phyloP scores from a whole-genome alignment of 2,888 invertebrate species.

The Listrodromus nycthemerus region DNA sequence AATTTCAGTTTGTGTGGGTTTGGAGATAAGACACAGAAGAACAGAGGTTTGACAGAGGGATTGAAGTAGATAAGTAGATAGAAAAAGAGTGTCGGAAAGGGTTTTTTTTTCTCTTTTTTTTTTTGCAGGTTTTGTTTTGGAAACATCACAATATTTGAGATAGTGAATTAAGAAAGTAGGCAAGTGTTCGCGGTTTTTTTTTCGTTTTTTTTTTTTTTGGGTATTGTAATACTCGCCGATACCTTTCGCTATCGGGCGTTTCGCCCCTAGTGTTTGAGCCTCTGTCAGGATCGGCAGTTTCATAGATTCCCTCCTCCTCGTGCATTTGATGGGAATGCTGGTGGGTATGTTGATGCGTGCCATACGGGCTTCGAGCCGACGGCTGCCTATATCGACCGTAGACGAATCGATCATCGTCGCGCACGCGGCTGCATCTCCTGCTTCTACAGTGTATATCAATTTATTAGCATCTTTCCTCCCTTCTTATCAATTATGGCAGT shows the following conservation, averaged over 20 bases:
- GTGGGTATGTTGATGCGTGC: slow-evolving; percentile 86
- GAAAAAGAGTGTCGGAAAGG: not conserved
- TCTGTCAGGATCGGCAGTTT: slow-evolving; percentile 92
- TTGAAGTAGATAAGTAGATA: slow-evolving; percentile 37
- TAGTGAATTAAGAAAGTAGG: slow-evolving; percentile 25
- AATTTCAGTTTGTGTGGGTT: slow-evolving; percentile 14
- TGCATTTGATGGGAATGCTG: slow-evolving; percentile 86
- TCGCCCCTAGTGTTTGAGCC: slow-evolving; percentile 90
- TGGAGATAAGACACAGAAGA: slow-evolving; percentile 18
- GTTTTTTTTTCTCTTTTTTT: not conserved
- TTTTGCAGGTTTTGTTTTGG: not conserved
- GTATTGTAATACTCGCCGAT: slow-evolving; percentile 78
- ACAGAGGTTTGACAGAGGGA: slow-evolving; percentile 37
- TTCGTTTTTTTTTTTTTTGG: slow-evolving; percentile 59
- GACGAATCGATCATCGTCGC: slow-evolving; percentile 91
- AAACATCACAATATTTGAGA: slow-evolving; percentile 20
- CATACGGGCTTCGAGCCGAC: slow-evolving; percentile 86
- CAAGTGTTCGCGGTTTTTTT: slow-evolving; percentile 38
- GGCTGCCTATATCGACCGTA: slow-evolving; percentile 87
- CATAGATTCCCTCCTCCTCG: slow-evolving; percentile 95
- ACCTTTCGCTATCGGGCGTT: slow-evolving; percentile 96
- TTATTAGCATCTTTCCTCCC: slow-evolving; percentile 50
- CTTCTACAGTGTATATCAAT: slow-evolving; percentile 83
- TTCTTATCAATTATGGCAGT: not conserved
- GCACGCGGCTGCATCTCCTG: slow-evolving; percentile 86